Percentiles rank a stretch among this genome's conserved stretches.
Conservation (phyloP, 2,113 vertebrate species). For the Oreochromis spilurus region DNA sequence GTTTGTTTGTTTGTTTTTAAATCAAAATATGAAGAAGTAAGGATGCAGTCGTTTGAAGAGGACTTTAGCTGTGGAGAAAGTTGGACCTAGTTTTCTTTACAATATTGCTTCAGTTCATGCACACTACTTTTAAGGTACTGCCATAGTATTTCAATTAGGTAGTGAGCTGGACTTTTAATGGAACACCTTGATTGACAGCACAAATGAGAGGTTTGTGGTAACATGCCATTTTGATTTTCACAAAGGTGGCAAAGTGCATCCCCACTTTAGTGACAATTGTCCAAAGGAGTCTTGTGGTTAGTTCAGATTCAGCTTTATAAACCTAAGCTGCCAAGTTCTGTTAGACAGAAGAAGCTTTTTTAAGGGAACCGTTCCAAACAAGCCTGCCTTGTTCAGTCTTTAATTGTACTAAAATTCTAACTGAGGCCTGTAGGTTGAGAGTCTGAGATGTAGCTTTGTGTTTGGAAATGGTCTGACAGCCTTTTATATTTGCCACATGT, state of each 20-base stretch:
- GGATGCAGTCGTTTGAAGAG: rapidly evolving
- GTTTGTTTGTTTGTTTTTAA: background rate
- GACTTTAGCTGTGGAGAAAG: background rate
- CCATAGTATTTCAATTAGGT: background rate
- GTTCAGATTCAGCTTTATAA: background rate
- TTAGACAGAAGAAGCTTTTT: background rate
- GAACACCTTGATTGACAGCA: background rate
- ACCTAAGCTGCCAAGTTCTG: background rate
- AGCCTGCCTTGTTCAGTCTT: background rate
- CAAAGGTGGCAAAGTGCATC: background rate
- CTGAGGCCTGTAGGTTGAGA: background rate
- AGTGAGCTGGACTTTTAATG: background rate
- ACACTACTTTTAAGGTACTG: background rate
- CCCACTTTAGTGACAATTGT: background rate
- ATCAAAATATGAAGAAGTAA: background rate
- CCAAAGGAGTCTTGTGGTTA: background rate
- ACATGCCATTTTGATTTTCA: background rate
- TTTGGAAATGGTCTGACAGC: background rate
- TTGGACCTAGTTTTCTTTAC: background rate
- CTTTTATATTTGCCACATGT: background rate
- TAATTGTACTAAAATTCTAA: background rate
- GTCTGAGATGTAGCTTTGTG: background rate
- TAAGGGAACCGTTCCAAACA: background rate
- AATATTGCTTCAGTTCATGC: background rate
- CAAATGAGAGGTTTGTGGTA: background rate